phyloP scores from a whole-genome alignment of 2,113 vertebrate genomes.

The Erythrocercus mccallii region DNA sequence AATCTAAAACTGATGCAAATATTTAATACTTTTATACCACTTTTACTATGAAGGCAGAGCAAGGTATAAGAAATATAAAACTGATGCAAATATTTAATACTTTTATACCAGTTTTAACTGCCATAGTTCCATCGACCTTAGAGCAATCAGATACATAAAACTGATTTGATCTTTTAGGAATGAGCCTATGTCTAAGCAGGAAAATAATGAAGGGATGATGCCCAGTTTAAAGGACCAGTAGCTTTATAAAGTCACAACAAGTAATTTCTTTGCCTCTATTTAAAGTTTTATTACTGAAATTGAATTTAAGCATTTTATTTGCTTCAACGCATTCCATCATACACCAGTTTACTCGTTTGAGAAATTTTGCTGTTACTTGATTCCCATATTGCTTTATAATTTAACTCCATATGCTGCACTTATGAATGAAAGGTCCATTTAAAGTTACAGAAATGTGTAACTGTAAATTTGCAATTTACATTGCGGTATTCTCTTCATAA shows the following conservation, averaged over 20 bases:
- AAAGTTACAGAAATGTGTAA: not conserved
- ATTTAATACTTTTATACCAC: not conserved
- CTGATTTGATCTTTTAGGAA: not conserved
- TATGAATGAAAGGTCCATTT: slow-evolving; percentile 4
- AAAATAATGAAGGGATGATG: not conserved
- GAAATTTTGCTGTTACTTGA: slow-evolving; percentile 7
- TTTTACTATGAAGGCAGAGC: not conserved
- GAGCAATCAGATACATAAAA: not conserved
- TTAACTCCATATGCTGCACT: not conserved
- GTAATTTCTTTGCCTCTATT: not conserved
- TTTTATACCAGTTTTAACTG: not conserved
- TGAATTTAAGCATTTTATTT: not conserved
- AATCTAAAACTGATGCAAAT: not conserved
- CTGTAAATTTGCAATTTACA: not conserved
- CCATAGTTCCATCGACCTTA: not conserved
- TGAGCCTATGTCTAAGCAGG: not conserved
- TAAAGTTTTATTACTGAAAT: not conserved
- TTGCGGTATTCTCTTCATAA: not conserved
- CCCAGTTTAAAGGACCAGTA: not conserved
- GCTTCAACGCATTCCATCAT: not conserved
- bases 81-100: not conserved
- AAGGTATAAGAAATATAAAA: not conserved
- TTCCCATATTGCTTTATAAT: not conserved
- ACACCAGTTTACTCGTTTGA: not conserved
- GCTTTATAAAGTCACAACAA: not conserved